These are phyloP conservation scores for Malaclemys terrapin DNA, from an alignment of 2,113 vertebrate species.

Conservation along the genomic window DNA sequence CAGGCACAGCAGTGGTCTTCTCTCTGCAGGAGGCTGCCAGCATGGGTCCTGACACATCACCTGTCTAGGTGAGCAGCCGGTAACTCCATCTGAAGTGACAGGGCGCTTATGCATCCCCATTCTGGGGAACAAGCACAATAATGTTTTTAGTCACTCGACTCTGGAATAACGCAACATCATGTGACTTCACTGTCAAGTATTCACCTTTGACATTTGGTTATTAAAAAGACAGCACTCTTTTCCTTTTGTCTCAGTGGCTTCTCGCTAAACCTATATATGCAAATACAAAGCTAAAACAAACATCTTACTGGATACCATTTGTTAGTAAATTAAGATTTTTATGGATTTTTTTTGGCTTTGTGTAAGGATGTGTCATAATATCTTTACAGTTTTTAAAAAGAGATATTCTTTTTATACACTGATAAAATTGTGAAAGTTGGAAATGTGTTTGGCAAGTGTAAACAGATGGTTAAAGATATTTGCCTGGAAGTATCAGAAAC, in stretches of 20 bases:
- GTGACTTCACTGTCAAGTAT: not conserved
- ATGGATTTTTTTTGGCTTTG: conserved; percentile 63
- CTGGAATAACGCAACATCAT: not conserved
- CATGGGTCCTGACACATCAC: conserved; percentile 72
- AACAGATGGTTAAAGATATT: conserved; percentile 81
- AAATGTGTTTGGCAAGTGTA: conserved; percentile 75
- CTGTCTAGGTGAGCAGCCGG: conserved; percentile 70
- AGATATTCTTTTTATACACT: conserved; percentile 76
- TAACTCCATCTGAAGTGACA: conserved; percentile 74
- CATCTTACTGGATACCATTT: not conserved
- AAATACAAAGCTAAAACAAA: not conserved
- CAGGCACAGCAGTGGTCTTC: conserved; percentile 74
- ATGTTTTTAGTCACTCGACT: not conserved
- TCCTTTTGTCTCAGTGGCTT: not conserved
- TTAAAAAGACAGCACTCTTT: conserved; percentile 10
- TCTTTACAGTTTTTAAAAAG: conserved; percentile 57
- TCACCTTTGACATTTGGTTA: conserved; percentile 46
- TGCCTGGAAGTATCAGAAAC: conserved; percentile 75
- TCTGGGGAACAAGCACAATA: not conserved
- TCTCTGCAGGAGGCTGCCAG: conserved; percentile 67
- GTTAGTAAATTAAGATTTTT: conserved; percentile 15
- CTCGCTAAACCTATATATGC: not conserved
- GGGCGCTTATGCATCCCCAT: conserved; percentile 73
- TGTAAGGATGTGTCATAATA: conserved; percentile 52
- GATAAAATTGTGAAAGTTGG: conserved; percentile 80